A percentile compares a stretch with the other conserved stretches of the same genome.
Evolutionary conservation across 2,113 vertebrate genomes (phyloP).

Genomic region (Columba janthina): DNA sequence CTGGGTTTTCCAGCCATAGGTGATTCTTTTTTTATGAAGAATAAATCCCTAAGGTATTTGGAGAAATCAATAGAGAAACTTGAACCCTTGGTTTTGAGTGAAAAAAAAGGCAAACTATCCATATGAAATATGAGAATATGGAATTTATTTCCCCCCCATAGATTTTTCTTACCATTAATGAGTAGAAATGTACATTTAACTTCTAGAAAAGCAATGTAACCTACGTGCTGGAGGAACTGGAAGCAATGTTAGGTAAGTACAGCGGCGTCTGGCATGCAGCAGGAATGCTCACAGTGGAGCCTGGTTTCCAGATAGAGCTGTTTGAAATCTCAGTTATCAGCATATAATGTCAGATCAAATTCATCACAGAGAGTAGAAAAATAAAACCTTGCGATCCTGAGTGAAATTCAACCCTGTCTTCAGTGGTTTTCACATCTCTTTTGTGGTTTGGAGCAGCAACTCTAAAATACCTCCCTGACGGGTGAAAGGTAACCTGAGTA

Average conservation of each 20-base stretch:
- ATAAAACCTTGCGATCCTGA: neutral
- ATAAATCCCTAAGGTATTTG: neutral
- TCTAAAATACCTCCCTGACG: fast-evolving
- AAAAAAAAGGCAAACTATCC: neutral
- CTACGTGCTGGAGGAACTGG: neutral
- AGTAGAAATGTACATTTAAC: conserved; percentile 14
- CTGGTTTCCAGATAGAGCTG: neutral
- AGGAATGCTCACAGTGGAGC: neutral
- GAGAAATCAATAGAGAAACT: neutral
- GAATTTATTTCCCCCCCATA: conserved; percentile 14
- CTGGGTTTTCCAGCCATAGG: neutral
- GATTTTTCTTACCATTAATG: conserved; percentile 48
- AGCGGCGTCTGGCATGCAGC: neutral
- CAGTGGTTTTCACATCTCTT: neutral
- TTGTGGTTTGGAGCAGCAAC: fast-evolving
- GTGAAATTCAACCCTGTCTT: neutral
- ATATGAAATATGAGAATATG: neutral
- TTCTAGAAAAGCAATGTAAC: neutral
- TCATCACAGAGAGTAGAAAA: neutral
- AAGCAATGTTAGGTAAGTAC: neutral
- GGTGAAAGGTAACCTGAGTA: neutral
- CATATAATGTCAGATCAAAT: neutral
- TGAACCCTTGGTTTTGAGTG: neutral
- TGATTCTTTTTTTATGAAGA: neutral
- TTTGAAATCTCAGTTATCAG: neutral